Base-by-base conservation (phyloP, 2,113 vertebrate genomes). In the Tragelaphus imberbis region DNA sequence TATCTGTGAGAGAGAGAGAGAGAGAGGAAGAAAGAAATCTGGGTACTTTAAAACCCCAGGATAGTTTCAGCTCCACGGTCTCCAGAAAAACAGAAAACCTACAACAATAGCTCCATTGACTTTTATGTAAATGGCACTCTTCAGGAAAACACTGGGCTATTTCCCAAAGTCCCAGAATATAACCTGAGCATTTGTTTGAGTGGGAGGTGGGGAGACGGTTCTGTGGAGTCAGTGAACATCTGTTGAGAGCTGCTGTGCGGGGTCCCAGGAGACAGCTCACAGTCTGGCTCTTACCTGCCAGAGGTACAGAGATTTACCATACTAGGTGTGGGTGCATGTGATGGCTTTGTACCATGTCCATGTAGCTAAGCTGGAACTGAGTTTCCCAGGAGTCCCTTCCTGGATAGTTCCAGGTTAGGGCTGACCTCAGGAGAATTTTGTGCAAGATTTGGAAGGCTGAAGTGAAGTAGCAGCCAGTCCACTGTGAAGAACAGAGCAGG, bases 121-220 rank as follows among this genome's bases (percentile, higher is more conserved):
- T 98, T 98, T 98, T 98, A 98, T 98, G 98, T 97, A 98, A 98
- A 98, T 97, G 53, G 33, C 21, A 97, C 94, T 98, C 92, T 97
- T 98, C 84, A 95, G 95, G 96, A 97, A 98, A 97, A 98, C 93
- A 96, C 97, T 98, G 95, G 94, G 95, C 97, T 94, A 36, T 96
- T 98, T 97, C 97, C 97, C 97, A 97, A 96, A 95, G 95, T 79
- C 96, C 94, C 97, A 91, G 93, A 97, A 97, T 87, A 84, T 81
- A 97, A 86, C 97, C 75, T 93, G 93, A 97, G 93, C 97, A 92
- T 98, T 98, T 97, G 95, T 97, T 97, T 97, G 91, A 97, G 91
- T 94, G 84, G 97, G 93, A 92, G 93, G 89, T 89, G 30, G 93
- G 84, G 58, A 97, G 75, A 95, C 80, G 65, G 58, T 94, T 97